Conservation (phyloP, 2,888 invertebrate species). For the Stenurella melanura region DNA sequence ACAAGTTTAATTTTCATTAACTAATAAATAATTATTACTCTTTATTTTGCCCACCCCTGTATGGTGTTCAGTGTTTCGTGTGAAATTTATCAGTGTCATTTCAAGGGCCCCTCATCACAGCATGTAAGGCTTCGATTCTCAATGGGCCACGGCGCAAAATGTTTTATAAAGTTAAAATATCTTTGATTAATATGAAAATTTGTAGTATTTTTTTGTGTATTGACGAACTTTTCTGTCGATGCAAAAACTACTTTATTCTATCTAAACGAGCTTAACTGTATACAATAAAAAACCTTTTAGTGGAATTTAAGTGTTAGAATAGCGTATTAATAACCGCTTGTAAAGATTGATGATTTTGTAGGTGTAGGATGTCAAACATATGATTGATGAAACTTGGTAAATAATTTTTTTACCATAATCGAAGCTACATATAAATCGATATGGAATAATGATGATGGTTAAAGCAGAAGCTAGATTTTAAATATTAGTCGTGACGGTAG, state of each 20-base stretch:
- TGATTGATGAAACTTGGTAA: constrained; percentile 1
- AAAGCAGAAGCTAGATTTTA: neutral
- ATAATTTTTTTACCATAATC: constrained; percentile 1
- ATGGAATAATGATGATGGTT: neutral
- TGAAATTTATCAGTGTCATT: too few relatives aligned
- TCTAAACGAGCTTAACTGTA: neutral
- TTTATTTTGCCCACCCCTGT: too few relatives aligned
- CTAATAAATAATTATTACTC: too few relatives aligned
- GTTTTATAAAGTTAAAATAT: too few relatives aligned
- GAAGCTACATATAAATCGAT: constrained; percentile 1
- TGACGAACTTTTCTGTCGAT: neutral
- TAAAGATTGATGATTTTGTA: constrained; percentile 7
- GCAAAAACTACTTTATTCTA: neutral
- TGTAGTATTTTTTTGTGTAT: neutral
- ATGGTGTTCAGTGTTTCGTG: too few relatives aligned
- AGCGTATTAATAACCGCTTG: constrained; percentile 1
- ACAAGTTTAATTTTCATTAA: too few relatives aligned
- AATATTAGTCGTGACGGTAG: neutral
- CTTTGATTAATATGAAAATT: too few relatives aligned
- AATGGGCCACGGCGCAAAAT: too few relatives aligned
- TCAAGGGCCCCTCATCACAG: too few relatives aligned
- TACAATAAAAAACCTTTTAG: neutral
- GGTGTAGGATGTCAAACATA: constrained; percentile 7
- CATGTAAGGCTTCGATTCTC: too few relatives aligned
- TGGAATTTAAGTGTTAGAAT: neutral